Evolutionary conservation across 2,888 invertebrate species (phyloP), one percentile per base, ranked within the genome.

Genomic region (Microctonus brassicae): DNA sequence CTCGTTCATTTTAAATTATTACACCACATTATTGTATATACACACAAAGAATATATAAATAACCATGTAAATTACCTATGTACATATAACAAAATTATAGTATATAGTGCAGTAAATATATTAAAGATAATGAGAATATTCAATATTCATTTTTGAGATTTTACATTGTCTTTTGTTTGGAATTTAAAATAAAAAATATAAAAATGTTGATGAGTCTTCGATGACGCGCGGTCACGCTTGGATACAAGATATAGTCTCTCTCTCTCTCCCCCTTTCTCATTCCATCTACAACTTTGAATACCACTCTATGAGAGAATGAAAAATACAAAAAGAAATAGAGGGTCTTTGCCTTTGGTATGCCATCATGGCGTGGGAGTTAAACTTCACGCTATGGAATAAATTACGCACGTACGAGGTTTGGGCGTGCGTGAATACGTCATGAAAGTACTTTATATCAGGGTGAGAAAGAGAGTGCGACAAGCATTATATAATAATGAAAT

Each of bases 311-410:
- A n/a, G 39, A 39, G 39, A 39, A 13, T 13, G n/a, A n/a, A 13
- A 47, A 24, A 65, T 29, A 29, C 29, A 29, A 10, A 10, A 10
- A 36, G 47, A 20, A 60, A 47, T 47, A 17, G 47, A 47, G 62
- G 72, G 72, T 36, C 72, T n/a, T n/a, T 72, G 77, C 76, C 75
- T 75, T 71, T 74, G 73, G 75, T 79, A 76, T 76, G 78, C 74
- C 71, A 70, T 65, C 73, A 67, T 69, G 77, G 82, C 85, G 85
- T 86, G 84, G 85, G 85, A 86, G 85, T 84, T 82, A 78, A 84
- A 82, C 82, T 83, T 79, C 79, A 82, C 79, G 80, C 55, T 62
- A 80, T 80, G 76, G 82, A 82, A 84, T 85, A 85, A 84, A 85
- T 84, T 82, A 84, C 80, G 77, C 78, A 79, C 75, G 80, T 79